These are phyloP conservation scores for Omphaloscelis lunosa DNA, from an alignment of 2,888 invertebrate species.

Conservation along the genomic window DNA sequence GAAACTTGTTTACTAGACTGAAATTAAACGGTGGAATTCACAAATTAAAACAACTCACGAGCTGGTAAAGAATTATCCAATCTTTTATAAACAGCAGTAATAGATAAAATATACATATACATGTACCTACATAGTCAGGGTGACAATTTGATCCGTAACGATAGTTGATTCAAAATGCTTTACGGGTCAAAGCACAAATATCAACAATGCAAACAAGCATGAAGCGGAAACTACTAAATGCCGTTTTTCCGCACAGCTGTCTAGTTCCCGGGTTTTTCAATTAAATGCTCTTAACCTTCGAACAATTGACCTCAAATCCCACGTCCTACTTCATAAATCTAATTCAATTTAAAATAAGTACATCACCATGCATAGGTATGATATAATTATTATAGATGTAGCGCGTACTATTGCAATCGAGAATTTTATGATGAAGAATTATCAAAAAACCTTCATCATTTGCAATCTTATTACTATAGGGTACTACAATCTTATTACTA, in stretches of 20 bases:
- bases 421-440: background rate
- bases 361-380: background rate
- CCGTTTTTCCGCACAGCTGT: slow-evolving; percentile 21
- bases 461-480: background rate
- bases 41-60: slow-evolving; percentile 3
- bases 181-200: slow-evolving; percentile 18
- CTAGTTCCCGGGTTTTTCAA: slow-evolving; percentile 45
- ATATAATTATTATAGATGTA: background rate
- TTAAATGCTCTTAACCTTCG: slow-evolving; percentile 49
- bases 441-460: background rate
- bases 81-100: background rate
- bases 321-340: slow-evolving; percentile 10
- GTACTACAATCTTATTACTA: background rate
- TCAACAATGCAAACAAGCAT: slow-evolving; percentile 23
- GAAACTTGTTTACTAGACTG: slow-evolving; percentile 13
- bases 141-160: background rate
- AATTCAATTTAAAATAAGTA: slow-evolving; percentile 43
- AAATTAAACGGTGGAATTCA: background rate
- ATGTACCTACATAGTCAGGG: background rate
- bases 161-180: slow-evolving; percentile 10
- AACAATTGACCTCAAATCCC: slow-evolving; percentile 53
- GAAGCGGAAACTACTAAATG: slow-evolving; percentile 40
- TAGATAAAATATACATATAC: background rate
- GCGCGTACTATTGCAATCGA: background rate
- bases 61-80: background rate